Evolutionary conservation across 2,888 invertebrate genomes (phyloP), one percentile per base, ranked within the genome.

Genomic region (Lithophane socia): DNA sequence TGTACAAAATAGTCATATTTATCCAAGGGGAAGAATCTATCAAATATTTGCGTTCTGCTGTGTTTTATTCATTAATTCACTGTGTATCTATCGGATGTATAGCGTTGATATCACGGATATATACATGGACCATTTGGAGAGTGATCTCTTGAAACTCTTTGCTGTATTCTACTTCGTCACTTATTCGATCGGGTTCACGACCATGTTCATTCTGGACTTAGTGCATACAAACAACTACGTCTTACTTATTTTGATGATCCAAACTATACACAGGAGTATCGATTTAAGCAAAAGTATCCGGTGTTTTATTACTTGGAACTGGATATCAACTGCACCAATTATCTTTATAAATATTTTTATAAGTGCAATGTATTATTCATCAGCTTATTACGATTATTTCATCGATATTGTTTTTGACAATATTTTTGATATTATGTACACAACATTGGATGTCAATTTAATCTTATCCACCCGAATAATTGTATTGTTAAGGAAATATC

Each of bases 261-360:
- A 76, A 67, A 44, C 29, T 44, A 1, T 76, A 4, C 67, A 76
- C 13, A 52, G 16, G 24, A 44, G 29, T 18, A 24, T 52, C 1
- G 29, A 67, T 67, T 18, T 76, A 10, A 60, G n/a, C 13, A 67
- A 60, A 13, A 76, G n/a, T 37, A 52, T 78, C 13, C 44, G 1
- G 4, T 16, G 60, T 78, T 76, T 78, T 67, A 29, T 76, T 37
- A n/a, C 2, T 52, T 78, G 76, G 76, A 76, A 67, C 29, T 68
- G 58, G 67, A n/a, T 76, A 9, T n/a, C 58, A 52, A 78, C 58
- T 5, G 37, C 16, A 44, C 7, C 79, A 9, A 58, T 76, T 44
- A 52, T 78, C 1, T 29, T 67, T n/a, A 52, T 79, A 0, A 76
- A 78, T 52, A 44, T 78, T 10, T n/a, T 67, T 21, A 67, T 76